Percentiles rank a stretch among this genome's conserved stretches.
phyloP scores from a whole-genome alignment of 2,797 vertebrate genomes.

The Limnodromus scolopaceus region DNA sequence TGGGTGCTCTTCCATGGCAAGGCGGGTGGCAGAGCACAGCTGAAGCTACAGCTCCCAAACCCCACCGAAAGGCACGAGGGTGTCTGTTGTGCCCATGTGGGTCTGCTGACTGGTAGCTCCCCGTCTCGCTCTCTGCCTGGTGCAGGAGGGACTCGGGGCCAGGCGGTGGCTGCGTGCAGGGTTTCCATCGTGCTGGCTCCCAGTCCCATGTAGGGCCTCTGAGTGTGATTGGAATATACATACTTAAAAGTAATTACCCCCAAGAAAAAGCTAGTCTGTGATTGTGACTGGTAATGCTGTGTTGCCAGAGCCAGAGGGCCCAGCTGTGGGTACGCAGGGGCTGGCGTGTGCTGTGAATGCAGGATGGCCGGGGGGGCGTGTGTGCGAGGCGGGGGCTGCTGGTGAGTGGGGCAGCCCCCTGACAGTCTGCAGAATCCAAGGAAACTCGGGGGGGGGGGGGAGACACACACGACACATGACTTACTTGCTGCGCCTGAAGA shows the following conservation, averaged over 20 bases:
- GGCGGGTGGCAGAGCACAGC: background rate
- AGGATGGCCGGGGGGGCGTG: background rate
- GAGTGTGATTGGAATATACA: background rate
- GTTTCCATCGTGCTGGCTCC: background rate
- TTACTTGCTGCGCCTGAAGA: background rate
- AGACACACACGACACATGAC: background rate
- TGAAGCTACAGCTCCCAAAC: background rate
- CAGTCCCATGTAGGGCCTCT: background rate
- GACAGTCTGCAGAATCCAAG: accelerated
- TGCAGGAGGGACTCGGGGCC: background rate
- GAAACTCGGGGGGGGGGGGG: accelerated
- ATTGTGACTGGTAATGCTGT: background rate
- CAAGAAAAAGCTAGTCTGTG: background rate
- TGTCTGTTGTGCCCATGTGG: accelerated
- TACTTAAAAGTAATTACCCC: background rate
- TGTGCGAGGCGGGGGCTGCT: accelerated
- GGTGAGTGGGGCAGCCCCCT: background rate
- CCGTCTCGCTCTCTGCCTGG: accelerated
- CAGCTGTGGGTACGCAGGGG: background rate
- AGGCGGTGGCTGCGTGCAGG: accelerated
- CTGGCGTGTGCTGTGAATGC: background rate
- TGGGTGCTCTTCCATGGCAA: accelerated
- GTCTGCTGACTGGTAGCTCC: background rate
- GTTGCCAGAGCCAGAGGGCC: background rate
- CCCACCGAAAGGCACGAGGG: accelerated